Percentiles rank a stretch among this genome's conserved stretches.
Conservation (phyloP, 2,888 invertebrate species). For the Andrena dorsata region DNA sequence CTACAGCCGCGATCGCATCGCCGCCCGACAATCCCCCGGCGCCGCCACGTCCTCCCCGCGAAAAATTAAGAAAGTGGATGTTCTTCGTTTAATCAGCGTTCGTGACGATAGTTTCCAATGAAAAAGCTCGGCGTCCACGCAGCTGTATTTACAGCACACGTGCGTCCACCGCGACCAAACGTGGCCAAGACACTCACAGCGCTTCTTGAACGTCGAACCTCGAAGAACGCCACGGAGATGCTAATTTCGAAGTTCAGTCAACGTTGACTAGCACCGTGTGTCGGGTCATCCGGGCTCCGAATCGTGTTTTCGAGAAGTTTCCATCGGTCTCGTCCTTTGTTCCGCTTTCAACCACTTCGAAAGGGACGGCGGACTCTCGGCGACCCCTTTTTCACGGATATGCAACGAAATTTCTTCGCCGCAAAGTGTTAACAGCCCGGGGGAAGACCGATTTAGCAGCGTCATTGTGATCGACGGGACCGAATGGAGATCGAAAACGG, state of each 20-base stretch:
- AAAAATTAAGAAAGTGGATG: background rate
- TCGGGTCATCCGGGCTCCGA: background rate
- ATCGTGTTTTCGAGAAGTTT: background rate
- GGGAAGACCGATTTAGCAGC: background rate
- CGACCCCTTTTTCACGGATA: too few species aligned
- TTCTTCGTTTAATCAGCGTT: background rate
- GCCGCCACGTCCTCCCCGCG: background rate
- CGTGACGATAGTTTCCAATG: background rate
- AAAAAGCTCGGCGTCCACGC: background rate
- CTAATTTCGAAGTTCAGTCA: constrained; percentile 42
- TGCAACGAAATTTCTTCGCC: too few species aligned
- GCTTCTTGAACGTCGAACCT: constrained; percentile 23
- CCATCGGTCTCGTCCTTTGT: too few species aligned
- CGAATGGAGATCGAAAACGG: constrained; percentile 22
- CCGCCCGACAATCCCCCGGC: background rate
- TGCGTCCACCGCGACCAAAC: constrained; percentile 7
- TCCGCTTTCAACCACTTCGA: too few species aligned
- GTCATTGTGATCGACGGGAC: background rate
- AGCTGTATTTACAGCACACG: constrained; percentile 25
- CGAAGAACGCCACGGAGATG: constrained; percentile 29
- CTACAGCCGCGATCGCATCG: too few species aligned
- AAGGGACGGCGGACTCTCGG: too few species aligned
- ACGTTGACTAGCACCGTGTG: constrained; percentile 4
- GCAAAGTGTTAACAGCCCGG: too few species aligned
- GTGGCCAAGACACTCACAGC: constrained; percentile 1